These are phyloP conservation scores for Cetonia aurata DNA, from an alignment of 2,888 invertebrate species.

Conservation along the genomic window DNA sequence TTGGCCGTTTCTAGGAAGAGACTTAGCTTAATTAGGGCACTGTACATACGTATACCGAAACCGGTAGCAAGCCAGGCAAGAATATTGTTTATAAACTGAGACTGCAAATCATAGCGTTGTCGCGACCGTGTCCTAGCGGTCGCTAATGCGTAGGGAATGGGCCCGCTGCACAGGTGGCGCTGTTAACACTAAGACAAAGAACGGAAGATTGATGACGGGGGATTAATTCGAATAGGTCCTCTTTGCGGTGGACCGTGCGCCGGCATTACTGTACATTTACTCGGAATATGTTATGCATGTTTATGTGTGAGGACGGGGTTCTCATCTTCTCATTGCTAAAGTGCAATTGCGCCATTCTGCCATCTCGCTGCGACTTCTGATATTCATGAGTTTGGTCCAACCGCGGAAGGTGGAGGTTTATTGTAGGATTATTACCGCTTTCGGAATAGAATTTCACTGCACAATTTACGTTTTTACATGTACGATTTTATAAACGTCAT, in stretches of 20 bases:
- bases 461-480: too few species aligned
- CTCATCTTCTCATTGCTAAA: not conserved
- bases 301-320: not conserved
- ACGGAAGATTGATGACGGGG: slow-evolving; percentile 49
- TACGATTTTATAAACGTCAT: too few species aligned
- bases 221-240: slow-evolving; percentile 43
- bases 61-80: slow-evolving; percentile 40
- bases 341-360: not conserved
- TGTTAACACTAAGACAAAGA: slow-evolving; percentile 51
- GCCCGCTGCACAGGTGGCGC: slow-evolving; percentile 51
- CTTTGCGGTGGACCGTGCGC: slow-evolving; percentile 9
- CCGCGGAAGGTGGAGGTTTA: too few species aligned
- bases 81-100: slow-evolving; percentile 52
- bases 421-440: too few species aligned
- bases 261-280: not conserved
- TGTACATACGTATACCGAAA: too few species aligned
- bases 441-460: too few species aligned
- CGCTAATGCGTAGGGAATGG: slow-evolving; percentile 55
- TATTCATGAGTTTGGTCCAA: too few species aligned
- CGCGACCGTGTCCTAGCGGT: slow-evolving; percentile 53
- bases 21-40: too few species aligned
- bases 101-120: slow-evolving; percentile 55
- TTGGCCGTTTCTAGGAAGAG: too few species aligned
- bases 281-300: slow-evolving; percentile 12
- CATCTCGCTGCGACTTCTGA: too few species aligned